These are phyloP conservation scores for Margarornis squamiger DNA, from an alignment of 2,797 vertebrate genomes.

Conservation along the genomic window DNA sequence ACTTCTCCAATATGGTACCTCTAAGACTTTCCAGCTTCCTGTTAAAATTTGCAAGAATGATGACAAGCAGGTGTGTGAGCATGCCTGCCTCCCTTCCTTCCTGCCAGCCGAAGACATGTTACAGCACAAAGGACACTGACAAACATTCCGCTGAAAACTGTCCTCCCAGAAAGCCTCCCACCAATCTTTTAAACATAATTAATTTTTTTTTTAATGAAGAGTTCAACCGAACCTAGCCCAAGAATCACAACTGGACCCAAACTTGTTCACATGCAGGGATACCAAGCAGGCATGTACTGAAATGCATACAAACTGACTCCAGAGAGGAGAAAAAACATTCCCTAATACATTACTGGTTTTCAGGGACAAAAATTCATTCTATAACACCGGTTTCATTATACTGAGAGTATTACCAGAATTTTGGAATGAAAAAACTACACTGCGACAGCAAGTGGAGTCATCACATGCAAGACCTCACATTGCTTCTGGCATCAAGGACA, in stretches of 20 bases:
- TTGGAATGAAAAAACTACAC: background rate
- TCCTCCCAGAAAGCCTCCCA: background rate
- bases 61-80: fast-evolving
- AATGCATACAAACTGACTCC: background rate
- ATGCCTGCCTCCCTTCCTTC: background rate
- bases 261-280: background rate
- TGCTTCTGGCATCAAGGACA: fast-evolving
- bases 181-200: background rate
- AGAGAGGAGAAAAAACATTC: background rate
- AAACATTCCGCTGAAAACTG: background rate
- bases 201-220: background rate
- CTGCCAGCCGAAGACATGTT: background rate
- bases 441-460: background rate
- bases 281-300: background rate
- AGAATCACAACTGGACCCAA: background rate
- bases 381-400: background rate
- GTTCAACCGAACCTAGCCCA: background rate
- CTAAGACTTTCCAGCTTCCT: background rate
- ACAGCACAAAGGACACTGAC: background rate
- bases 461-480: fast-evolving
- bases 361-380: background rate
- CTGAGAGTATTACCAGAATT: background rate
- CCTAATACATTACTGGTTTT: background rate
- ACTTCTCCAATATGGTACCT: background rate
- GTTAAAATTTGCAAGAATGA: background rate